phyloP scores from a whole-genome alignment of 2,113 vertebrate genomes.

The Vidua chalybeata region DNA sequence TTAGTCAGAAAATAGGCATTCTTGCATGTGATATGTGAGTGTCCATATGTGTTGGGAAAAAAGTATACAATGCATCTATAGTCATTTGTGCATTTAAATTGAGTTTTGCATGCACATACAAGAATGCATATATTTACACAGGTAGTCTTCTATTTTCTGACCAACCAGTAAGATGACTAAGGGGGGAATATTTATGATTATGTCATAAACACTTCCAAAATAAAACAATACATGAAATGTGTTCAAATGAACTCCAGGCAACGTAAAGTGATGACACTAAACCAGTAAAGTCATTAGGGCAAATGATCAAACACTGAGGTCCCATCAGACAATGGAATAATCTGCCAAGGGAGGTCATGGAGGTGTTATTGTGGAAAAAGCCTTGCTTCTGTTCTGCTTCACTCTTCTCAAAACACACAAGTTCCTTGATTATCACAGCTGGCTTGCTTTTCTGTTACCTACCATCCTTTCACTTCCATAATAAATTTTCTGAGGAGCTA shows the following conservation, averaged over 20 bases:
- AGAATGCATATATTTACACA: constrained; percentile 24
- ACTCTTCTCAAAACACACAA: rapidly evolving
- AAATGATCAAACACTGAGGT: constrained; percentile 53
- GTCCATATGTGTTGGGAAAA: not conserved
- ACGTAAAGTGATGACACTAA: not conserved
- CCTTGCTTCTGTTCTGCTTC: not conserved
- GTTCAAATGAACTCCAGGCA: not conserved
- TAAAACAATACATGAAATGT: not conserved
- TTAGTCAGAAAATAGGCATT: constrained; percentile 54
- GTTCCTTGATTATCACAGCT: not conserved
- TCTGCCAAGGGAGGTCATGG: constrained; percentile 46
- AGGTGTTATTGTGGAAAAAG: not conserved
- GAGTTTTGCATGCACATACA: constrained; percentile 26
- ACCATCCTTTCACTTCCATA: not conserved
- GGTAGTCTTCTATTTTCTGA: constrained; percentile 48
- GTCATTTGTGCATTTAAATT: not conserved
- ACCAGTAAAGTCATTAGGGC: not conserved
- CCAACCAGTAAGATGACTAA: constrained; percentile 32
- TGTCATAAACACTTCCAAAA: not conserved
- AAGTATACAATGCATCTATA: not conserved
- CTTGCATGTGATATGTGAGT: constrained; percentile 26
- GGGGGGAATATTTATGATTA: constrained; percentile 20
- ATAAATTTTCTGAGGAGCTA: not conserved
- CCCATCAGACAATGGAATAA: constrained; percentile 28
- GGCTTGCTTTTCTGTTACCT: not conserved